Percentiles rank a stretch among this genome's conserved stretches.
Conservation (phyloP, 2,113 vertebrate genomes). For the Coregonus clupeaformis region DNA sequence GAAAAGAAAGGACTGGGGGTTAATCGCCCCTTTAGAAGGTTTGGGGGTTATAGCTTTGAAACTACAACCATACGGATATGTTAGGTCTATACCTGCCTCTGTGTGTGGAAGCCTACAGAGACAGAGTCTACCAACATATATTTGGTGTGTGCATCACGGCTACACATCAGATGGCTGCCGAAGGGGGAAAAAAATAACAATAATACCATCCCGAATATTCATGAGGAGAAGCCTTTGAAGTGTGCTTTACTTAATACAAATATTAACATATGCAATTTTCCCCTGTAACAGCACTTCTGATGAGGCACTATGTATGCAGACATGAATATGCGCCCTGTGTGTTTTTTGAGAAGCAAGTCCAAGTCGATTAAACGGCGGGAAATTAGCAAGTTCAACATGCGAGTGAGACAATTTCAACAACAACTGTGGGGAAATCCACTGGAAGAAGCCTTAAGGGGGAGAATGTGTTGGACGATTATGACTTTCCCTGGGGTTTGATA, state of each 20-base stretch:
- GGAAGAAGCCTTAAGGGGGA: not conserved
- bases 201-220: constrained; percentile 64
- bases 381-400: constrained; percentile 40
- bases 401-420: constrained; percentile 40
- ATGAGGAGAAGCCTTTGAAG: constrained; percentile 67
- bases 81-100: constrained; percentile 6
- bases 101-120: constrained; percentile 1
- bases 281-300: constrained; percentile 43
- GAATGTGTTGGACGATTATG: constrained; percentile 20
- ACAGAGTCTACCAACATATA: constrained; percentile 54
- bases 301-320: constrained; percentile 28
- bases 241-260: constrained; percentile 61
- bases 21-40: not conserved
- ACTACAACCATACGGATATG: constrained; percentile 35
- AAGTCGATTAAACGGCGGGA: constrained; percentile 14
- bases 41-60: not conserved
- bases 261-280: constrained; percentile 58
- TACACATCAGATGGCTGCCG: constrained; percentile 65
- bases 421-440: constrained; percentile 10
- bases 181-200: constrained; percentile 28
- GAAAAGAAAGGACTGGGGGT: not conserved
- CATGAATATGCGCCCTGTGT: constrained; percentile 42
- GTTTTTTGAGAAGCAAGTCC: constrained; percentile 3
- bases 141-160: constrained; percentile 61
- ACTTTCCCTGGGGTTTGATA: not conserved